Evolutionary conservation across 2,888 invertebrate species (phyloP).

Genomic region (Cactoblastis cactorum): DNA sequence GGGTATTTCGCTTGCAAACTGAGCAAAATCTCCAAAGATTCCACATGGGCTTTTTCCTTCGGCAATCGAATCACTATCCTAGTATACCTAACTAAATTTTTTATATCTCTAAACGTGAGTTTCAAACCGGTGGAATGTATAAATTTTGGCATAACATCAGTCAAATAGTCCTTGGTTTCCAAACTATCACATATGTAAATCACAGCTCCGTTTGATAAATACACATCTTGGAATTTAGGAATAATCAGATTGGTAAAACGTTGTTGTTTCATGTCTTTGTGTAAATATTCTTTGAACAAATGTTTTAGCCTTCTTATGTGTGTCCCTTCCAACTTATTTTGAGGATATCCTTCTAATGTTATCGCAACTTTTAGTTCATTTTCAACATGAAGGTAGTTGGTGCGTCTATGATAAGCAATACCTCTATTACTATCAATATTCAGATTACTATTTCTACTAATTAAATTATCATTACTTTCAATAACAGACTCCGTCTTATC

Average conservation of each 20-base stretch:
- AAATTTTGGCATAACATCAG: slow-evolving; percentile 58
- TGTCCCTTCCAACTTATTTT: slow-evolving; percentile 62
- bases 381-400: slow-evolving; percentile 66
- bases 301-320: slow-evolving; percentile 62
- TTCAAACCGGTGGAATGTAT: slow-evolving; percentile 60
- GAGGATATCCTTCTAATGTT: slow-evolving; percentile 62
- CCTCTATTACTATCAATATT: slow-evolving; percentile 66
- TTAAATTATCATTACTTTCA: slow-evolving; percentile 51
- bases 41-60: slow-evolving; percentile 54
- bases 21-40: slow-evolving; percentile 50
- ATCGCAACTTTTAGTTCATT: slow-evolving; percentile 63
- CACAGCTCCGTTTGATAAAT: slow-evolving; percentile 65
- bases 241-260: slow-evolving; percentile 58
- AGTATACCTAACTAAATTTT: slow-evolving; percentile 57
- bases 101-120: slow-evolving; percentile 55
- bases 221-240: slow-evolving; percentile 67
- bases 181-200: slow-evolving; percentile 70
- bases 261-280: slow-evolving; percentile 63
- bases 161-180: slow-evolving; percentile 65
- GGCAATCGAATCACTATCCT: slow-evolving; percentile 60
- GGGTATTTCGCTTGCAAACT: slow-evolving; percentile 51
- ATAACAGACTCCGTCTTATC: slow-evolving; percentile 52
- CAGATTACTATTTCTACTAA: slow-evolving; percentile 48
- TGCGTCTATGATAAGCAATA: slow-evolving; percentile 65
- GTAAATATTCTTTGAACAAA: slow-evolving; percentile 62